phyloP scores from a whole-genome alignment of 2,797 vertebrate genomes.

The Picus viridis region DNA sequence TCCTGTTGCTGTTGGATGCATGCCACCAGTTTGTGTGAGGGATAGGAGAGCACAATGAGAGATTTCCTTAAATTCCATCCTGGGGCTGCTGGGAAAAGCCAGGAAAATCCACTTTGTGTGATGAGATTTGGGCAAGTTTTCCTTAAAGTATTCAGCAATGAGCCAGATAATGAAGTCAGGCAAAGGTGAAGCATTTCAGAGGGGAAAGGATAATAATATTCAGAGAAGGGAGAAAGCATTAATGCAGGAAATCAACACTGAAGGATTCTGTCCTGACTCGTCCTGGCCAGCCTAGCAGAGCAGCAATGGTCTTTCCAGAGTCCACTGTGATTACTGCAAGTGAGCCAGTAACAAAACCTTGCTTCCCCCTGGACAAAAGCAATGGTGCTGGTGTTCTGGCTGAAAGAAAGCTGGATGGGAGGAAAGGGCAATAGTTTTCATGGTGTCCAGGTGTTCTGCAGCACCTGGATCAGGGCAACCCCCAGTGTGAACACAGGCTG shows the following conservation, averaged over 20 bases:
- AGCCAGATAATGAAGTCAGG: background rate
- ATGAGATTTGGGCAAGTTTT: background rate
- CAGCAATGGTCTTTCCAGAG: background rate
- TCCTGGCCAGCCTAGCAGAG: background rate
- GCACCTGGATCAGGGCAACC: too few relatives aligned
- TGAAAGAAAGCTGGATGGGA: background rate
- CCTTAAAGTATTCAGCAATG: background rate
- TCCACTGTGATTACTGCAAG: background rate
- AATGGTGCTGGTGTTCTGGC: background rate
- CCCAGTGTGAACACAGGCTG: too few relatives aligned
- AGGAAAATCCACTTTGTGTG: background rate
- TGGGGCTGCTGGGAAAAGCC: background rate
- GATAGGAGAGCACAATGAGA: background rate
- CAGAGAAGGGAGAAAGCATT: background rate
- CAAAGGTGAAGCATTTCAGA: background rate
- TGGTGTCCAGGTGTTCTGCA: too few relatives aligned
- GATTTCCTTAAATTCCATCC: background rate
- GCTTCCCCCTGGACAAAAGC: background rate
- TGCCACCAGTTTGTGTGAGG: background rate
- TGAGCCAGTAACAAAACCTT: background rate
- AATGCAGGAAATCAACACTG: background rate
- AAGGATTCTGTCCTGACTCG: background rate
- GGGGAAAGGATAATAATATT: background rate
- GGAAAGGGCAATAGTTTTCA: background rate
- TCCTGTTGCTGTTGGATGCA: constrained; percentile 9